A percentile compares a stretch with the other conserved stretches of the same genome.
Evolutionary conservation across 2,113 vertebrate genomes (phyloP).

Genomic region (Syngnathus scovelli): DNA sequence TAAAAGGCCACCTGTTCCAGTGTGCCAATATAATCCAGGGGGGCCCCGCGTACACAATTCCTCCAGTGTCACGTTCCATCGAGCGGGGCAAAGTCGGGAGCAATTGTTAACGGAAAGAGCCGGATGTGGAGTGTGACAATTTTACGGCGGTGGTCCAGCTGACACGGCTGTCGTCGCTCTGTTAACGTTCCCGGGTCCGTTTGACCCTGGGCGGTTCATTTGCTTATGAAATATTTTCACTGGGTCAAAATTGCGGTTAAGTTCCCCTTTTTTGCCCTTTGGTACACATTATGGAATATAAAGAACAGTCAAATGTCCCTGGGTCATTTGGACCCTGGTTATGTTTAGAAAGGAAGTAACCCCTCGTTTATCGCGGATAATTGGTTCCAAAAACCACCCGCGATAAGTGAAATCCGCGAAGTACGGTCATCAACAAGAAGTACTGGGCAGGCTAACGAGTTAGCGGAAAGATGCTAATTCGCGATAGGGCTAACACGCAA

Average conservation of each 20-base stretch:
- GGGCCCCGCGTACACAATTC: slow-evolving; percentile 54
- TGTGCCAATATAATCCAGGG: slow-evolving; percentile 69
- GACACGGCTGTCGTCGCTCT: slow-evolving; percentile 56
- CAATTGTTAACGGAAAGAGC: slow-evolving; percentile 61
- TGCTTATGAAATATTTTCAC: slow-evolving; percentile 12
- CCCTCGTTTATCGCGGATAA: too few relatives aligned
- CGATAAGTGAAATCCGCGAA: too few relatives aligned
- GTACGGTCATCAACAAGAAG: too few relatives aligned
- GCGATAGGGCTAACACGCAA: too few relatives aligned
- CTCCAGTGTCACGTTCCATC: slow-evolving; percentile 58
- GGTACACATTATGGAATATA: neutral
- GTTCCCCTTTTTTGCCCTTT: neutral
- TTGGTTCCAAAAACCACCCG: too few relatives aligned
- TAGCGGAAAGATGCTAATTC: too few relatives aligned
- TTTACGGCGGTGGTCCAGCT: slow-evolving; percentile 67
- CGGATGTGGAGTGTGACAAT: slow-evolving; percentile 66
- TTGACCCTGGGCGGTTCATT: neutral
- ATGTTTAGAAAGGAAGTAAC: neutral
- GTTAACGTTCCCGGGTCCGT: slow-evolving; percentile 42
- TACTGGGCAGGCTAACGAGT: too few relatives aligned
- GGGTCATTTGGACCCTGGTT: neutral
- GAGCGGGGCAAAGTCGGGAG: slow-evolving; percentile 38
- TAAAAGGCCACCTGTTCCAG: slow-evolving; percentile 74
- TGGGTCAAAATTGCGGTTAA: neutral
- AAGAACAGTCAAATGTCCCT: neutral